Conservation (phyloP, 1,140 invertebrate species). For the Ephestia elutella region DNA sequence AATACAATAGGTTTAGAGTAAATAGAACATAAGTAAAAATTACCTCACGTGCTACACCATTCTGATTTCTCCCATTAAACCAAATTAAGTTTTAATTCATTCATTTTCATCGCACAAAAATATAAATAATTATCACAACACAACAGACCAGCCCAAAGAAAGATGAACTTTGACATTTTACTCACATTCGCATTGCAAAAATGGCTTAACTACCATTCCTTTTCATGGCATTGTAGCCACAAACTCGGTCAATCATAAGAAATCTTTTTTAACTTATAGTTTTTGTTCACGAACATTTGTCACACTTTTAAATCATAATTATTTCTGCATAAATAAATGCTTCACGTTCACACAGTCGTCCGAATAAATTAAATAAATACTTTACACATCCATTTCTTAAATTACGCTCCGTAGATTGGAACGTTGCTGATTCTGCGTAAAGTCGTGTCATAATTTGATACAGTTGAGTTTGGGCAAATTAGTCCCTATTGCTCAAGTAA, state of each 20-base stretch:
- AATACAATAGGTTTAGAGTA: too few relatives aligned
- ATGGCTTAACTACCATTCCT: conserved; percentile 41
- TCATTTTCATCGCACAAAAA: conserved; percentile 2
- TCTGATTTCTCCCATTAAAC: neutral
- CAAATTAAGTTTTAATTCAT: neutral
- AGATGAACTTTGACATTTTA: conserved; percentile 65
- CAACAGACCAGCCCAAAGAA: conserved; percentile 20
- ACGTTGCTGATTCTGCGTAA: conserved; percentile 45
- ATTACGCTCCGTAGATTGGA: conserved; percentile 43
- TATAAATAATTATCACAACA: conserved; percentile 19
- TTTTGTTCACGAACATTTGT: neutral
- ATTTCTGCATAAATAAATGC: neutral
- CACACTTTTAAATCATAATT: neutral
- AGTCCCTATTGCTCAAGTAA: neutral
- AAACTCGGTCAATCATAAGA: neutral
- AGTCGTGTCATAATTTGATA: conserved; percentile 5
- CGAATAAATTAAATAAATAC: conserved; percentile 28
- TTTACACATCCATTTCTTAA: conserved; percentile 12
- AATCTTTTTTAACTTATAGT: neutral
- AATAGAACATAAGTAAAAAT: neutral
- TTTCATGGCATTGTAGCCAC: conserved; percentile 25
- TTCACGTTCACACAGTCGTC: neutral
- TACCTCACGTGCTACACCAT: neutral
- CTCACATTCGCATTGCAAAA: conserved; percentile 32
- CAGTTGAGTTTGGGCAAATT: neutral